Conservation (phyloP, 2,797 vertebrate genomes). For the Craterocephalus amniculus region DNA sequence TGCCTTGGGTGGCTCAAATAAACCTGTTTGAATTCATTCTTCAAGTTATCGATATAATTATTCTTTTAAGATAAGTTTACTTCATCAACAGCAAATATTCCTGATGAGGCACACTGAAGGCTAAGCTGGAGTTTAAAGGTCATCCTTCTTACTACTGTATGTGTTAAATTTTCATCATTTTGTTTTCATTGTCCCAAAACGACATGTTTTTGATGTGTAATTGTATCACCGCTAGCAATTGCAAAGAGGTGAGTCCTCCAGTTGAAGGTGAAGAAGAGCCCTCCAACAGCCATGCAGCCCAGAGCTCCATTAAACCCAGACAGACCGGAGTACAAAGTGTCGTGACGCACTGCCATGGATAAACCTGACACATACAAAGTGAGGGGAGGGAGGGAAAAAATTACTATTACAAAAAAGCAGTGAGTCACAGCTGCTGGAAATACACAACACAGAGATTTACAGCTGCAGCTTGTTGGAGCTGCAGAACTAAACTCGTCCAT, state of each 20-base stretch:
- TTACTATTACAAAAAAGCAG: neutral
- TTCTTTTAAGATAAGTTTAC: neutral
- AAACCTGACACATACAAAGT: conserved; percentile 66
- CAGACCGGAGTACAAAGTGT: conserved; percentile 76
- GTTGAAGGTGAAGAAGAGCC: conserved; percentile 77
- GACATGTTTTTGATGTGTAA: neutral
- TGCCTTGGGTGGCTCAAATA: neutral
- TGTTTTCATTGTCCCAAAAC: no score
- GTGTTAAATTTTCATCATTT: no score
- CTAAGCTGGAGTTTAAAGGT: neutral
- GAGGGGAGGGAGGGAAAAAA: neutral
- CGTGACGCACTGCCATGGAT: conserved; percentile 73
- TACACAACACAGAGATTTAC: neutral
- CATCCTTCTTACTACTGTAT: no score
- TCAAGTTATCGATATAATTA: neutral
- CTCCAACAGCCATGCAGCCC: conserved; percentile 81
- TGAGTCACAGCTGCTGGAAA: conserved; percentile 5
- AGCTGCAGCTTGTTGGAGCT: neutral
- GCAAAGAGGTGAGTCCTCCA: conserved; percentile 80
- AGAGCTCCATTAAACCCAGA: conserved; percentile 82
- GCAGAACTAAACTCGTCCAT: conserved; percentile 44
- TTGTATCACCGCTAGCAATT: conserved; percentile 75
- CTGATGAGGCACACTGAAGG: neutral
- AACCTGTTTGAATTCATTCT: neutral
- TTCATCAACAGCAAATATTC: accelerated